These are phyloP conservation scores for Nesoenas mayeri DNA, from an alignment of 2,113 vertebrate genomes.

Conservation along the genomic window DNA sequence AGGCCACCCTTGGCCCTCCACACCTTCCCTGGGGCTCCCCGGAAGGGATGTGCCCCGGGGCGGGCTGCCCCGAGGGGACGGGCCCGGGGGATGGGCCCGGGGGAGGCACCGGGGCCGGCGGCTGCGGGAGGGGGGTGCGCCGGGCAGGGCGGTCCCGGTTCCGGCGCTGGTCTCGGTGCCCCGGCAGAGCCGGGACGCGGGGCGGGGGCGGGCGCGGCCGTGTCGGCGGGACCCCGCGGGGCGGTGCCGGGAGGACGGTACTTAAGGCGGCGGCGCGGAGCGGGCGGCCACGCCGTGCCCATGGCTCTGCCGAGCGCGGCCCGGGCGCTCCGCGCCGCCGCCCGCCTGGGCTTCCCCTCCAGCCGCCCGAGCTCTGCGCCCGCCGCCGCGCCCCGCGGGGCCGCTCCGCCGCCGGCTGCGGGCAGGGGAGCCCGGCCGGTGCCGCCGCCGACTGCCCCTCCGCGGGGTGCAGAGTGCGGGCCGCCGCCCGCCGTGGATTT, in stretches of 20 bases:
- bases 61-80: not conserved
- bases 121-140: not conserved
- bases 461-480: not conserved
- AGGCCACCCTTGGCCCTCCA: too few relatives aligned
- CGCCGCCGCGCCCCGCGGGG: not conserved
- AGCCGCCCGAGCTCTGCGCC: too few relatives aligned
- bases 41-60: rapidly evolving
- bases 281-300: too few relatives aligned
- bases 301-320: too few relatives aligned
- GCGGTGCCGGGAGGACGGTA: not conserved
- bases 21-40: too few relatives aligned
- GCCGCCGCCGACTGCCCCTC: rapidly evolving
- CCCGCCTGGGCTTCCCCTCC: too few relatives aligned
- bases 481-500: constrained; percentile 67
- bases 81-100: not conserved
- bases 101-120: too few relatives aligned
- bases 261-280: not conserved
- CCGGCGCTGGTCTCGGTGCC: not conserved
- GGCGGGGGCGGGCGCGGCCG: not conserved
- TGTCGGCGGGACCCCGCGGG: not conserved
- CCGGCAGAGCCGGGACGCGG: not conserved
- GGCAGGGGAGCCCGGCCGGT: not conserved
- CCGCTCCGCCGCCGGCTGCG: not conserved
- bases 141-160: too few relatives aligned
- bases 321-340: too few relatives aligned